Conservation (phyloP, 2,888 invertebrate genomes). For the Atherix ibis region DNA sequence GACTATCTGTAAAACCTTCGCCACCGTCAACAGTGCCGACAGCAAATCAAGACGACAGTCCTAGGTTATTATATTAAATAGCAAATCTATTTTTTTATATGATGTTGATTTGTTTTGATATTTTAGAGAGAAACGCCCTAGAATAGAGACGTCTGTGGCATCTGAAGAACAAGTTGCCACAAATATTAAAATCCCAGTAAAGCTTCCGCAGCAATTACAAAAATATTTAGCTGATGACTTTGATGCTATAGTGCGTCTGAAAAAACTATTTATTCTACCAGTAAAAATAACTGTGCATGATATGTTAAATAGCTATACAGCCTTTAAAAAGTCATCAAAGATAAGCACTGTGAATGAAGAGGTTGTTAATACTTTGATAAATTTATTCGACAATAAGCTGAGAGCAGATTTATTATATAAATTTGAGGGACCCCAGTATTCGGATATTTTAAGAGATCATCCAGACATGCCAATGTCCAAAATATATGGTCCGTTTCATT, state of each 20-base stretch:
- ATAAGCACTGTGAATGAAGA: conserved; percentile 62
- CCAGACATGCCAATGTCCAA: conserved; percentile 64
- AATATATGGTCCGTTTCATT: conserved; percentile 80
- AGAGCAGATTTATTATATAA: conserved; percentile 87
- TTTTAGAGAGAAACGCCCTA: conserved; percentile 43
- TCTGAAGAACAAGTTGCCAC: conserved; percentile 73
- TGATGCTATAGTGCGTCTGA: conserved; percentile 77
- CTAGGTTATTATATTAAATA: conserved; percentile 15
- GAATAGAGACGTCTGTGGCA: conserved; percentile 63
- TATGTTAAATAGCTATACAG: conserved; percentile 74
- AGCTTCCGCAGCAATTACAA: conserved; percentile 84
- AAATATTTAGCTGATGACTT: conserved; percentile 89
- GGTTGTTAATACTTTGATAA: conserved; percentile 53
- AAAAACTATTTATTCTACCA: conserved; percentile 69
- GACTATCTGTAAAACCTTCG: conserved; percentile 14
- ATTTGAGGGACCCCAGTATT: conserved; percentile 83
- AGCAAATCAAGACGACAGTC: conserved; percentile 12
- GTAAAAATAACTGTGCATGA: conserved; percentile 71
- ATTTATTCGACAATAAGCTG: conserved; percentile 86
- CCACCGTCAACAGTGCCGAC: conserved; percentile 10
- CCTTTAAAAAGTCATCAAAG: conserved; percentile 63
- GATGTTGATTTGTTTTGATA: neutral
- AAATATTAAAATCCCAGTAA: conserved; percentile 83
- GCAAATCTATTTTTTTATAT: neutral
- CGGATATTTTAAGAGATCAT: conserved; percentile 61